Evolutionary conservation across 2,113 vertebrate genomes (phyloP), one percentile per base, ranked within the genome.

Genomic region (Turdus rufiventris): DNA sequence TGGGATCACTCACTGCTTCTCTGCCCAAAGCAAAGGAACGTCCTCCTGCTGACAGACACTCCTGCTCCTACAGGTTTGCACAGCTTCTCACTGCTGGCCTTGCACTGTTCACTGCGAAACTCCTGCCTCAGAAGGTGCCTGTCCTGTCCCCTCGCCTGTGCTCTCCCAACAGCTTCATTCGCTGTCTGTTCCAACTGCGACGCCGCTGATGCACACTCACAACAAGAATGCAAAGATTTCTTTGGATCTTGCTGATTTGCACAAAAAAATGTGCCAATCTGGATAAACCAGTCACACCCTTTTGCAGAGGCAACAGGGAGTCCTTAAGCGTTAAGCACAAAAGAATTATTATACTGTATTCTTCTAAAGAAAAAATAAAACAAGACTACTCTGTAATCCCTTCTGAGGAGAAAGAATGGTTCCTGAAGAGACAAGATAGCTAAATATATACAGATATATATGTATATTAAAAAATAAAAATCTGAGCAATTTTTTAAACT

Each of bases 221-320:
- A 88, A 66, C 58, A 93, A 89, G 89, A 96, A 94, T 21, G 91
- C 66, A 80, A 47, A 94, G 87, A 94, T 89, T 93, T 91, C 53
- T 40, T 40, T 40, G 47, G 93, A 90, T 91, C 89, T 93, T 86
- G 94, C 91, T 95, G 93, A 96, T 96, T 90, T 95, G 88, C 75
- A 97, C 90, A 95, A 93, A 96, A 96, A 91, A 91, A n/a, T 74
- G 91, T 95, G 94, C 93, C 91, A 93, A 63, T 94, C 93, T 96
- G 95, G 85, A 94, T 93, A 85, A 96, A 94, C 43, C 6, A 83
- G 91, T 93, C 90, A 96, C 85, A 97, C 90, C 91, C 95, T 91
- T 86, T 2, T 91, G 93, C 91, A 65, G 89, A 38, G 89, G 82
- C 79, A 70, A 89, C 3, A 65, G 78, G 42, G 89, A 94, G 72